These are phyloP conservation scores for Clanis bilineata DNA, from an alignment of 2,888 invertebrate species.

Conservation along the genomic window DNA sequence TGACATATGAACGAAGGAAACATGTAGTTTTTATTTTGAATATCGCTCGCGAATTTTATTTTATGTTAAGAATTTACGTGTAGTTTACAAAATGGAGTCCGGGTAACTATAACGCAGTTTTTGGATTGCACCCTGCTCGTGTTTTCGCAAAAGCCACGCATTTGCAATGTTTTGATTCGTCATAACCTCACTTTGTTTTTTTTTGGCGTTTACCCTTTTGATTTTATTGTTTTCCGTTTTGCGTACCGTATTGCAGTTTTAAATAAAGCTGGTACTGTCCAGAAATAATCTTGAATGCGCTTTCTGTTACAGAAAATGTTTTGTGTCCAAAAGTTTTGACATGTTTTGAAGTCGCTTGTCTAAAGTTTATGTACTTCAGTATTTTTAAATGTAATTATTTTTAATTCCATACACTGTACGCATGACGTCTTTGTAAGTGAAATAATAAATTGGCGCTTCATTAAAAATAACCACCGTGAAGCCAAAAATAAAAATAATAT, in stretches of 20 bases:
- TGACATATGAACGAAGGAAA: constrained; percentile 76
- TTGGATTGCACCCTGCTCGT: constrained; percentile 39
- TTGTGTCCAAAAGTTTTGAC: not conserved
- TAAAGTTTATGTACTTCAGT: not conserved
- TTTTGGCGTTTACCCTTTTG: constrained; percentile 21
- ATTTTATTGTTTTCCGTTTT: constrained; percentile 25
- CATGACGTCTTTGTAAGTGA: constrained; percentile 6
- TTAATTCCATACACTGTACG: not conserved
- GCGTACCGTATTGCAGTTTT: constrained; percentile 15
- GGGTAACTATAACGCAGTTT: constrained; percentile 67
- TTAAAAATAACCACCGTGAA: constrained; percentile 26
- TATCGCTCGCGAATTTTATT: constrained; percentile 64
- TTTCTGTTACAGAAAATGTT: not conserved
- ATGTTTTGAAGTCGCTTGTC: not conserved
- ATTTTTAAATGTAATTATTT: not conserved
- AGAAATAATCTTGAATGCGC: not conserved
- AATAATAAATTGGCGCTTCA: constrained; percentile 16
- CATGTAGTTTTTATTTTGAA: constrained; percentile 79
- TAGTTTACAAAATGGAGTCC: constrained; percentile 68
- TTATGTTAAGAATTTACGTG: constrained; percentile 50
- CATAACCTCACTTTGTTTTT: constrained; percentile 57
- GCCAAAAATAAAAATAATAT: constrained; percentile 6
- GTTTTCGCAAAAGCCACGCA: constrained; percentile 36
- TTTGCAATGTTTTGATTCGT: constrained; percentile 62
- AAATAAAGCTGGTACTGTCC: not conserved